Evolutionary conservation across 2,888 invertebrate genomes (phyloP), one percentile per base, ranked within the genome.

Genomic region (Cristatella mucedo): DNA sequence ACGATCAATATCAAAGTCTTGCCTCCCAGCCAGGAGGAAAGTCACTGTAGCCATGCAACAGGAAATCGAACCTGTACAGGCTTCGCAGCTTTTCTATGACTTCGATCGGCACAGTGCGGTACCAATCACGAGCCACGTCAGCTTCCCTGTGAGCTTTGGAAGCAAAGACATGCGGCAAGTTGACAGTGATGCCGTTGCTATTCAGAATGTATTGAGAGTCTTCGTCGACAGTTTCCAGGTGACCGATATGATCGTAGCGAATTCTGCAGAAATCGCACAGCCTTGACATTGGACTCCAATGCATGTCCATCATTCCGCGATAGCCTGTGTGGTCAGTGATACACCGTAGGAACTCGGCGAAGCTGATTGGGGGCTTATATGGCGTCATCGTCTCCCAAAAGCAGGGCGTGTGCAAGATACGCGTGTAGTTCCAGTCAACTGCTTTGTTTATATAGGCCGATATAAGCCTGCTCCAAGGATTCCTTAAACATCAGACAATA

Each of bases 391-490:
- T 15, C n/a, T 31, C 31, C 31, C 31, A 31, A 7, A 15, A 18
- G n/a, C 31, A 31, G 16, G 31, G 31, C 6, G 31, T 31, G 16
- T 31, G 31, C 6, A 31, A n/a, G 6, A 31, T 31, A 15, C 31
- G 13, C 15, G 6, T 7, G n/a, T 31, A 31, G 31, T 31, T 31
- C 6, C 16, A 31, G 13, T 31, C 31, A 7, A 31, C 31, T 6
- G 31, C 31, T n/a, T 31, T 31, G 31, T 31, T 31, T 31, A 31
- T 31, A n/a, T 31, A 31, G 5, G 31, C 31, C 16, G 31, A 31
- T 7, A 31, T 18, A 18, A 31, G 31, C 6, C 31, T 5, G 13
- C 16, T 18, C 31, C 31, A 31, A 15, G 31, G 31, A n/a, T 31
- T n/a, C 31, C 31, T 31, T 6, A 7, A 31, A 31, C n/a, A n/a